Evolutionary conservation across 2,888 invertebrate species (phyloP).

Genomic region (Dusona sp.): DNA sequence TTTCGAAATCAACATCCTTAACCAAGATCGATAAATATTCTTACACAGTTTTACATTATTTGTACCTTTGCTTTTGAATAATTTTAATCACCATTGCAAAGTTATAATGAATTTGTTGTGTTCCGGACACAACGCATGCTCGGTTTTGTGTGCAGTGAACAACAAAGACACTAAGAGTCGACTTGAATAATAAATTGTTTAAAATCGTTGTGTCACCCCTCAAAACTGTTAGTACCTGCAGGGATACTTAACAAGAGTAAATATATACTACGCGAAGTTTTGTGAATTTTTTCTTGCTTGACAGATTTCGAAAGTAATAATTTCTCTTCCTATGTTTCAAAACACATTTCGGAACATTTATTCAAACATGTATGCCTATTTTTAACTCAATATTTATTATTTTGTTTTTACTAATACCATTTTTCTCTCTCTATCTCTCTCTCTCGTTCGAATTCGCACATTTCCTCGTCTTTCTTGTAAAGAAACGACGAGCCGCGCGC

Average conservation of each 20-base stretch:
- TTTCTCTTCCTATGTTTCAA: background rate
- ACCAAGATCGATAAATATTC: too few relatives aligned
- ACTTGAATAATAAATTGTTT: background rate
- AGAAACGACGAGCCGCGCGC: background rate
- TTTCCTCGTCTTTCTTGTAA: slow-evolving; percentile 14
- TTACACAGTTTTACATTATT: too few relatives aligned
- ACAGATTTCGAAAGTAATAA: background rate
- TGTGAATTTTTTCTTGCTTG: background rate
- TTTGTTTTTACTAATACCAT: slow-evolving; percentile 12
- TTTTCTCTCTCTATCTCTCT: background rate
- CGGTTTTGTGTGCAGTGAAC: too few relatives aligned
- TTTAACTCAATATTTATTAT: slow-evolving; percentile 13
- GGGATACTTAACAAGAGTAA: background rate
- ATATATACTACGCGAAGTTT: background rate
- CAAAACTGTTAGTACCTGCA: background rate
- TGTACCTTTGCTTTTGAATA: too few relatives aligned
- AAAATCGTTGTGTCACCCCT: background rate
- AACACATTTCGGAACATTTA: slow-evolving; percentile 6
- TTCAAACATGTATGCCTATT: background rate
- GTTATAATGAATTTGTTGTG: too few relatives aligned
- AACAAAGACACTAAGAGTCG: background rate
- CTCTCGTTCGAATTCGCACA: background rate
- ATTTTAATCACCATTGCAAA: too few relatives aligned
- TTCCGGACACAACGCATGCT: too few relatives aligned
- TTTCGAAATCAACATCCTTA: too few relatives aligned